phyloP scores from a whole-genome alignment of 2,888 invertebrate species.

The Chydorus sphaericus region DNA sequence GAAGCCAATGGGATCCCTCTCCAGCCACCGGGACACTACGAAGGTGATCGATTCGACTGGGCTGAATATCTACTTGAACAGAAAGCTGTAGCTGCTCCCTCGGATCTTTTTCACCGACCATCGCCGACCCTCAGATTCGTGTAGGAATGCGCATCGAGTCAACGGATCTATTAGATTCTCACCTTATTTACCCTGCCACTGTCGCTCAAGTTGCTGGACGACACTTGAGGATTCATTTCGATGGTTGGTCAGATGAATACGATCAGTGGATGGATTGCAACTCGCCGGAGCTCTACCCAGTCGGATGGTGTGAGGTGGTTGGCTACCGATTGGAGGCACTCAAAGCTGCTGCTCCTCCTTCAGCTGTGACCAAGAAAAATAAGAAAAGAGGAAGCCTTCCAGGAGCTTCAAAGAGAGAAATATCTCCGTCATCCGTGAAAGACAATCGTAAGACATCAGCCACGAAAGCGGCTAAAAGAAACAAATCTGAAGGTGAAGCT shows the following conservation, averaged over 20 bases:
- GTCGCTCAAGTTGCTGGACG: conserved; percentile 79
- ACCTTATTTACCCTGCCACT: conserved; percentile 89
- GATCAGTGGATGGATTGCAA: conserved; percentile 97
- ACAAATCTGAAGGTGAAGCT: too few relatives aligned
- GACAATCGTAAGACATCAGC: background rate
- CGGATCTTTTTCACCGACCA: conserved; percentile 48
- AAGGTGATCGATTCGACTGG: conserved; percentile 56
- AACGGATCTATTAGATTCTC: conserved; percentile 93
- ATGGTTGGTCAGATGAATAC: conserved; percentile 94
- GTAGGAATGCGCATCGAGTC: conserved; percentile 83
- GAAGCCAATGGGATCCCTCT: conserved; percentile 63
- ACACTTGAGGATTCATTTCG: conserved; percentile 80
- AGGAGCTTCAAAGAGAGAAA: background rate
- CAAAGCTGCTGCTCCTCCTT: background rate
- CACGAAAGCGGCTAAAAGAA: too few relatives aligned
- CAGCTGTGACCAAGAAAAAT: background rate
- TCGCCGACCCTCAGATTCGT: background rate
- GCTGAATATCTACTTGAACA: conserved; percentile 46
- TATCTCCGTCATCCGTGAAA: background rate
- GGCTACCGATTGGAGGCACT: conserved; percentile 81
- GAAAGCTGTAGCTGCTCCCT: conserved; percentile 54
- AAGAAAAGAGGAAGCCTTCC: conserved; percentile 13
- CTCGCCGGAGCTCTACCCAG: conserved; percentile 90
- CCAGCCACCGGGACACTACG: conserved; percentile 68
- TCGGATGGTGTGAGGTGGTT: conserved; percentile 93